Evolutionary conservation across 2,113 vertebrate genomes (phyloP), one percentile per base, ranked within the genome.

Genomic region (Acrocephalus kingi): DNA sequence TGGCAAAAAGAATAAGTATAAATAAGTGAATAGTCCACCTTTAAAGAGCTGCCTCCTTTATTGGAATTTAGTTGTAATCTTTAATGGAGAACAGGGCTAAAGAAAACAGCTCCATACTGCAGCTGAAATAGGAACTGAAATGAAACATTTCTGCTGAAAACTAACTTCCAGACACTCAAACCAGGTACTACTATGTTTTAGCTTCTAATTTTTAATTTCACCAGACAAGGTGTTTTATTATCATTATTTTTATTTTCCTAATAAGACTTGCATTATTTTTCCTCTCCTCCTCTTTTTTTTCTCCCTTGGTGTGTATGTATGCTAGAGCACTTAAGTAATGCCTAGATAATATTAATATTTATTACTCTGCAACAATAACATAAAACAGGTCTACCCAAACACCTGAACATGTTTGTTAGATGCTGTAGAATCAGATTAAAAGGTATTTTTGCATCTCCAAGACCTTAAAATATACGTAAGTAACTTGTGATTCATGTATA

Each of bases 1-100:
- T 56, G 68, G 15, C 10, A 89, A 89, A 93, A 93, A 81, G 16
- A 84, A 20, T 71, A 37, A n/a, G 13, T 43, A 69, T 49, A 84
- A 93, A 77, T 45, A 93, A 80, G 15, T 27, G 75, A 88, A 83
- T 74, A 63, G 6, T 41, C 25, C 51, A 76, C 30, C 15, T 73
- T 62, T 88, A 80, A 91, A 90, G 46, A 93, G 27, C 37, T 79
- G 22, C n/a, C 8, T 74, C 68, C 39, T 90, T 91, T 56, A 59
- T 55, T 52, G 55, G 64, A 83, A 90, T 87, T 77, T 81, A 90
- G n/a, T 43, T 62, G 52, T n/a, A 43, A 45, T 48, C 39, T 81
- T 92, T 87, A 74, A 67, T 5, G 2, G 33, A 78, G 31, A 78
- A 15, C 5, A 74, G 37, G 89, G 21, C 8, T 71, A 58, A 90